These are phyloP conservation scores for Cynoglossus semilaevis DNA, from an alignment of 2,113 vertebrate genomes.

Conservation along the genomic window DNA sequence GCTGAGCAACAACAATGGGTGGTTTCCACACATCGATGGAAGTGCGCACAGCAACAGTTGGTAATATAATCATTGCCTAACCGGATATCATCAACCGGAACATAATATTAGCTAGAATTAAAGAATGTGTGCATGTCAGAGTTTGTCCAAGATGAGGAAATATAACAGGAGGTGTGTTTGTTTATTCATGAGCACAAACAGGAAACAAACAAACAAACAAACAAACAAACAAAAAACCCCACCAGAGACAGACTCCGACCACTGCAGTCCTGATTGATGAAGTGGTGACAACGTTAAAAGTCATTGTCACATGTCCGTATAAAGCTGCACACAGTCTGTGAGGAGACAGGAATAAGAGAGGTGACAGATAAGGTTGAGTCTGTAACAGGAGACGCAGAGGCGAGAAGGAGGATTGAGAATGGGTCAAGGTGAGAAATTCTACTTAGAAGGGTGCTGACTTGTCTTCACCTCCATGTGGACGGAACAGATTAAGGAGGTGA, in stretches of 20 bases:
- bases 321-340: slow-evolving; percentile 20
- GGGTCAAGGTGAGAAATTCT: slow-evolving; percentile 51
- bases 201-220: neutral
- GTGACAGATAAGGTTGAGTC: slow-evolving; percentile 36
- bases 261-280: slow-evolving; percentile 60
- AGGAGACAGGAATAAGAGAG: slow-evolving; percentile 25
- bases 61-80: slow-evolving; percentile 66
- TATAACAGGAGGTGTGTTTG: neutral
- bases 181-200: too few species aligned
- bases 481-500: slow-evolving; percentile 36
- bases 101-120: slow-evolving; percentile 41
- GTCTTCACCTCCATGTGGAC: slow-evolving; percentile 41
- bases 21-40: slow-evolving; percentile 70
- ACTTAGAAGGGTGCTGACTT: slow-evolving; percentile 44
- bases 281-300: slow-evolving; percentile 44
- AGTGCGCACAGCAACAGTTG: slow-evolving; percentile 70
- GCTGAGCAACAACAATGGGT: slow-evolving; percentile 74
- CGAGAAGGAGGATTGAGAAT: slow-evolving; percentile 11
- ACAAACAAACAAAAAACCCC: neutral
- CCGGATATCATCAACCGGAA: slow-evolving; percentile 57
- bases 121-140: slow-evolving; percentile 17
- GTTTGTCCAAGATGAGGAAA: neutral
- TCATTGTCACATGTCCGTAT: slow-evolving; percentile 49
- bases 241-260: slow-evolving; percentile 10
- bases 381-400: slow-evolving; percentile 39